A percentile compares a stretch with the other conserved stretches of the same genome.
Conservation (phyloP, 1,140 invertebrate species). For the Drosophila santomea region DNA sequence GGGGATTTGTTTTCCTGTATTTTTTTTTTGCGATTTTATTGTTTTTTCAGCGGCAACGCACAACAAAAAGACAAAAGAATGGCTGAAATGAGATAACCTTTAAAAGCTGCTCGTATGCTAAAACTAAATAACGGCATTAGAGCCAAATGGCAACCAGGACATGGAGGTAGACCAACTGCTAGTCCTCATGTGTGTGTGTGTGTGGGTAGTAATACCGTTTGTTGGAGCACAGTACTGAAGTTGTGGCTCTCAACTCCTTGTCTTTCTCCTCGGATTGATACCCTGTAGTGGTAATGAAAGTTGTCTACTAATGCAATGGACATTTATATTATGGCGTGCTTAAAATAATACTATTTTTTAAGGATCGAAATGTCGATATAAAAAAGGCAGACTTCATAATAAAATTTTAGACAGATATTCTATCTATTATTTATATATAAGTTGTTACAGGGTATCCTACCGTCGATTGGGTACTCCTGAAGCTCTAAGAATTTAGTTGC, state of each 20-base stretch:
- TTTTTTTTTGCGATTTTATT: constrained; percentile 35
- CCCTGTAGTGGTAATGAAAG: not conserved
- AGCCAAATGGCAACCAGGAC: constrained; percentile 51
- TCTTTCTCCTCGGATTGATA: not conserved
- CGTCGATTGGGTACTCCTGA: not conserved
- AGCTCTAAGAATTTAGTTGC: constrained; percentile 53
- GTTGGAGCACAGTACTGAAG: constrained; percentile 51
- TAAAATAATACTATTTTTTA: too few species aligned
- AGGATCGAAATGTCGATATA: too few species aligned
- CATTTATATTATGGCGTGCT: too few species aligned
- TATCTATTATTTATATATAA: too few species aligned
- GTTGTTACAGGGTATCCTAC: not conserved
- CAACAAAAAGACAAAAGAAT: constrained; percentile 50
- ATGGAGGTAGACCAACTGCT: constrained; percentile 28
- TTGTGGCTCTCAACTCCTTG: not conserved
- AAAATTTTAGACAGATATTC: too few species aligned
- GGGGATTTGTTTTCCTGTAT: constrained; percentile 4
- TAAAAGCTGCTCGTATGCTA: constrained; percentile 79
- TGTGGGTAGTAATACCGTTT: constrained; percentile 51
- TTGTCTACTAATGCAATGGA: too few species aligned
- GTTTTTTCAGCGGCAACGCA: constrained; percentile 21
- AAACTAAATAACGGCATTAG: constrained; percentile 77
- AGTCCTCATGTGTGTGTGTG: constrained; percentile 23
- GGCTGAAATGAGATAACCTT: constrained; percentile 70
- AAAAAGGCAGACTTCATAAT: too few species aligned